phyloP scores from a whole-genome alignment of 2,113 vertebrate genomes.

The Salvelinus namaycush region DNA sequence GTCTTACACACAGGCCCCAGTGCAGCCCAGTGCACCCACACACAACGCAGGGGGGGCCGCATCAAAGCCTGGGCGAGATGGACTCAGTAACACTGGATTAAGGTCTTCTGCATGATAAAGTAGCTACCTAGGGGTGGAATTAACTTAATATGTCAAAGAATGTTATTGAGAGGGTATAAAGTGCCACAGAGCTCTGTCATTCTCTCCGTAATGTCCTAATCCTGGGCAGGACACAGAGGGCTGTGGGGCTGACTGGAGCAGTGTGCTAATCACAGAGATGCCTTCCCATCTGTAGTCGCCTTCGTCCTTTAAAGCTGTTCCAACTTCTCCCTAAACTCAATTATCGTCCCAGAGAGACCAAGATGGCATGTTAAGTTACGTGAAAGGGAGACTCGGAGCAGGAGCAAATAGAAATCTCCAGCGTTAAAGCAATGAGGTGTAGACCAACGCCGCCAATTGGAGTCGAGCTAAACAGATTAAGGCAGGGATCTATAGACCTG shows the following conservation, averaged over 20 bases:
- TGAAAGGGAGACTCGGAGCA: conserved; percentile 86
- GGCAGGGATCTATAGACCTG: conserved; percentile 79
- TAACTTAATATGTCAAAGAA: conserved; percentile 99
- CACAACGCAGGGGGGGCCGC: conserved; percentile 75
- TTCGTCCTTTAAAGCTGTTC: conserved; percentile 92
- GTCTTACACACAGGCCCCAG: conserved; percentile 88
- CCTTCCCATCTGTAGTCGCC: conserved; percentile 91
- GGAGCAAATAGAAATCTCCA: conserved; percentile 82
- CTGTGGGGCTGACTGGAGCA: conserved; percentile 84
- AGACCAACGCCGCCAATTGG: conserved; percentile 84
- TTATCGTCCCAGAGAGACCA: conserved; percentile 98
- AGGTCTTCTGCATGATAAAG: conserved; percentile 99
- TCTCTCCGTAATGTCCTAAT: conserved; percentile 99
- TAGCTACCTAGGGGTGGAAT: conserved; percentile 99
- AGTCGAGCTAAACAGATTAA: conserved; percentile 98
- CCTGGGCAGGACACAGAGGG: conserved; percentile 95
- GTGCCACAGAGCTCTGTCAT: conserved; percentile 98
- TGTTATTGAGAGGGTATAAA: conserved; percentile 99
- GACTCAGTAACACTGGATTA: conserved; percentile 99
- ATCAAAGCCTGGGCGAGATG: conserved; percentile 95
- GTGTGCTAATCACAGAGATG: conserved; percentile 96
- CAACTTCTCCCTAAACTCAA: conserved; percentile 99
- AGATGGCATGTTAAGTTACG: conserved; percentile 96
- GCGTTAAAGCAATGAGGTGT: conserved; percentile 89
- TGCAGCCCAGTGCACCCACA: conserved; percentile 84